These are phyloP conservation scores for Junonia oenone DNA, from an alignment of 2,888 invertebrate genomes.

Conservation along the genomic window DNA sequence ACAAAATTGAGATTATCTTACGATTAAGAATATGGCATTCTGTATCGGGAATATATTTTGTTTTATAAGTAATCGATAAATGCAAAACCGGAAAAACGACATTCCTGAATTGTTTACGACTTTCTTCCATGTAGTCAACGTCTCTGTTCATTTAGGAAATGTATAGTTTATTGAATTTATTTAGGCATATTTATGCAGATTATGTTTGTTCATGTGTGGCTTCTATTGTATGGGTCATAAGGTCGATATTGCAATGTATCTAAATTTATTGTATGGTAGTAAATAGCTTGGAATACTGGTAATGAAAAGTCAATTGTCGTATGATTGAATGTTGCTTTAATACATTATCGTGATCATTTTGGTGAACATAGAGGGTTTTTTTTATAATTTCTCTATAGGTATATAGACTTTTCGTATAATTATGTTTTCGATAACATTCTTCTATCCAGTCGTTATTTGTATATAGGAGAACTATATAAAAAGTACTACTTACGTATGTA, in stretches of 20 bases:
- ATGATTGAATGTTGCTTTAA: too few relatives aligned
- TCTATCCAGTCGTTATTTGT: too few relatives aligned
- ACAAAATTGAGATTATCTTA: background rate
- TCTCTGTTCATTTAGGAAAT: constrained; percentile 12
- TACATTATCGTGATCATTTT: too few relatives aligned
- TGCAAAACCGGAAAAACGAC: constrained; percentile 35
- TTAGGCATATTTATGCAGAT: background rate
- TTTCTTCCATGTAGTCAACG: constrained; percentile 25
- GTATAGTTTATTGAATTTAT: constrained; percentile 7
- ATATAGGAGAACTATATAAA: too few relatives aligned
- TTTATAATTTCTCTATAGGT: too few relatives aligned
- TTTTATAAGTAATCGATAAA: constrained; percentile 32
- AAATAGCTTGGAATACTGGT: too few relatives aligned
- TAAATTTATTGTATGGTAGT: background rate
- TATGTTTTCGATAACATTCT: too few relatives aligned
- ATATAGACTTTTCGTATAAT: too few relatives aligned
- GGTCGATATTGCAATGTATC: background rate
- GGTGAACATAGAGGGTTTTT: too few relatives aligned
- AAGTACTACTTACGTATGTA: too few relatives aligned
- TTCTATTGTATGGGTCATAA: background rate
- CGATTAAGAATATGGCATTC: background rate
- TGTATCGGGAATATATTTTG: background rate
- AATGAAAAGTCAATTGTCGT: too few relatives aligned
- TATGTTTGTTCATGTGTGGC: background rate
- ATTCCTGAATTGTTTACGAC: constrained; percentile 29